Base-by-base conservation (phyloP, 2,888 invertebrate species). In the Myopa tessellatipennis region DNA sequence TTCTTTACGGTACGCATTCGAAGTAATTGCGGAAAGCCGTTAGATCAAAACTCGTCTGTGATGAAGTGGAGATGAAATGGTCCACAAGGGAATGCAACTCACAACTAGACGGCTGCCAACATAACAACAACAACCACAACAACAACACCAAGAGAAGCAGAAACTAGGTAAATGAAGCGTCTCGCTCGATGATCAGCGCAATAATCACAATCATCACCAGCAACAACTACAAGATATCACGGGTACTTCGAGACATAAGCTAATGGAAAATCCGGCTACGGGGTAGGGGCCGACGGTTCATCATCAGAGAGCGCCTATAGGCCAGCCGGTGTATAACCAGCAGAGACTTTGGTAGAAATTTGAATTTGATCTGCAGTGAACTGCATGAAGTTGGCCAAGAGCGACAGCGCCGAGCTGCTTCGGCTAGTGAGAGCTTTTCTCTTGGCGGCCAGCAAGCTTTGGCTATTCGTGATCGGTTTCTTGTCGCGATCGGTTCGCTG, bases 381-480 rank as follows among this genome's bases (percentile, higher is more conserved):
- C n/a, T 45, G 65, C 67, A 76, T 75, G 76, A 65, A 77, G 79
- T 74, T 79, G 79, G 76, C 70, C 61, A 74, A 70, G 72, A 78
- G 69, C 50, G 67, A 45, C 45, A 45, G 68, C 58, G 65, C 50
- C 45, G 61, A 18, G 38, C 26, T 26, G 26, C 26, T 50, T 16
- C 58, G 71, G 63, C 76, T 40, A 61, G 72, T 70, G 77, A 80
- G 76, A 69, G 79, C 79, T 78, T 79, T 75, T 79, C 74, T 77
- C 77, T 80, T 79, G 69, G 69, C 77, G 26, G 74, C 79, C 78
- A 61, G 72, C 70, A 58, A 70, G 67, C 78, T 78, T 79, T 81
- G 82, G 84, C 86, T 89, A 89, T 89, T 89, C 88, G 88, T 85
- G 85, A 87, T 85, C 86, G 86, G 87, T 84, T 82, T 83, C 82